A percentile compares a stretch with the other conserved stretches of the same genome.
These are phyloP conservation scores for Corbicula japonica DNA, from an alignment of 2,888 invertebrate species.

Conservation along the genomic window DNA sequence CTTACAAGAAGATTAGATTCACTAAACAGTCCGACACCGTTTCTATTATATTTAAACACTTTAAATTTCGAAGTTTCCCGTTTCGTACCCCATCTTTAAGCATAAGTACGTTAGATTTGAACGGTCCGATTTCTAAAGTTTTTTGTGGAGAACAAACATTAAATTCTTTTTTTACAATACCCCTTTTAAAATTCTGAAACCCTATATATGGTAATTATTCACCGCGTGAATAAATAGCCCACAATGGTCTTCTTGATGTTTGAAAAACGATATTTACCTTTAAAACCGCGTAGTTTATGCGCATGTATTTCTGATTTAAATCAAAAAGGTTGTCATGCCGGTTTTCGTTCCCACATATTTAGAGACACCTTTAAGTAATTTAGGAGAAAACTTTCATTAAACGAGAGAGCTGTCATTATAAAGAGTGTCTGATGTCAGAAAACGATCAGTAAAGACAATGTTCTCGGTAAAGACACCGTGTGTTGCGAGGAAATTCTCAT, in stretches of 20 bases:
- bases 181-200: slow-evolving; percentile 30
- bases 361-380: no score
- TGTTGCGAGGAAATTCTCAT: no score
- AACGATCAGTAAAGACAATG: no score
- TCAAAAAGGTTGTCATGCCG: no score
- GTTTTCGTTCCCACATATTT: no score
- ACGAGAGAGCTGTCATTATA: no score
- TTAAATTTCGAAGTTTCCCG: not conserved
- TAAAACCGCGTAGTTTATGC: no score
- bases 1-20: slow-evolving; percentile 6
- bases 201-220: slow-evolving; percentile 26
- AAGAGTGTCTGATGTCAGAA: no score
- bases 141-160: not conserved
- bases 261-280: slow-evolving; percentile 8
- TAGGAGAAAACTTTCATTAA: no score
- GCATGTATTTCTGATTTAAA: no score
- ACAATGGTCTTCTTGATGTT: not conserved
- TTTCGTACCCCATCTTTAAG: not conserved
- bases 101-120: not conserved
- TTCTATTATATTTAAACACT: not conserved
- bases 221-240: slow-evolving; percentile 16
- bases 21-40: not conserved
- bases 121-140: slow-evolving; percentile 18
- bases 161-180: slow-evolving; percentile 32
- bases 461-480: no score